Base-by-base conservation (phyloP, 2,888 invertebrate genomes). In the Acanthosepion esculentum region DNA sequence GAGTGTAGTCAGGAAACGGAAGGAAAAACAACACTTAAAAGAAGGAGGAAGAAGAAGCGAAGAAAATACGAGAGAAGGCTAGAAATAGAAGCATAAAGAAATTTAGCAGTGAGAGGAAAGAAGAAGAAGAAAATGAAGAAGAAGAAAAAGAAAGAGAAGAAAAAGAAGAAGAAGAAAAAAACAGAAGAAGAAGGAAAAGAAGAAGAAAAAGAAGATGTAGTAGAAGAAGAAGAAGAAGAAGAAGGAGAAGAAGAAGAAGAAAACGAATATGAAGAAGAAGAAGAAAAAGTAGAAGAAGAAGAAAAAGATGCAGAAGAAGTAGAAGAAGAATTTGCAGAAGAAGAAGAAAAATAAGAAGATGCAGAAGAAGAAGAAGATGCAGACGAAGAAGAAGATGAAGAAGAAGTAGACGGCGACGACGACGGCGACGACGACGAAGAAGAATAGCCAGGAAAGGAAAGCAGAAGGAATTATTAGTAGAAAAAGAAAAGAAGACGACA, bases 231-330 rank as follows among this genome's bases (percentile, higher is more conserved):
- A 7, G 29, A 26, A 7, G 26, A 26, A 5, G 26, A 26, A 26
- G 0, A 26, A 8, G 29, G 6, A 64, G 26, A 64, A 8, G 4
- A 26, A 29, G 8, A 23, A 20, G 20, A 26, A 23, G 7, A 23
- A 4, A 23, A 20, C 0, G 0, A 8, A n/a, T n/a, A n/a, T 0
- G 7, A 26, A 64, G 0, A 7, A 3, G 8, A 26, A 26, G 26
- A 4, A 64, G 5, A 26, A 26, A 8, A 64, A 29, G 2, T 2
- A 26, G 3, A 26, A 23, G 26, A 29, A 26, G 7, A 64, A 23
- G 0, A 23, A 64, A n/a, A n/a, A n/a, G n/a, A n/a, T n/a, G n/a
- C n/a, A n/a, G n/a, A n/a, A n/a, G n/a, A n/a, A n/a, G n/a, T n/a
- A n/a, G n/a, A n/a, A n/a, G n/a, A n/a, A n/a, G n/a, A n/a, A n/a